Percentiles rank a stretch among this genome's conserved stretches.
These are phyloP conservation scores for Syngnathus floridae DNA, from an alignment of 2,113 vertebrate genomes.

Conservation along the genomic window DNA sequence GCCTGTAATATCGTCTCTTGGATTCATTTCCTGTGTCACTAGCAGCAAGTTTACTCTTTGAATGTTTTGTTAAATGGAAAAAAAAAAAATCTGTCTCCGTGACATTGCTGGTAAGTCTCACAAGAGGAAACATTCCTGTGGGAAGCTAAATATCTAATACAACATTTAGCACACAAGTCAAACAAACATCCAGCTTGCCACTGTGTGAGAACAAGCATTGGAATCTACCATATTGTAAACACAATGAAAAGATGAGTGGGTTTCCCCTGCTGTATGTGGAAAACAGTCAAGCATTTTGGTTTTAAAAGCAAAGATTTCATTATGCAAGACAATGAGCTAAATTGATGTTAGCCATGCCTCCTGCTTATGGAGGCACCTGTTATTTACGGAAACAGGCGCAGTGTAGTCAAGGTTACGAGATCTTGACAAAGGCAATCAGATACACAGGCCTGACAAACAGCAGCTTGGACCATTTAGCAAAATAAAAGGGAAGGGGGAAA, in stretches of 20 bases:
- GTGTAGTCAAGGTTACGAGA: constrained; percentile 31
- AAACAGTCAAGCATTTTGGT: constrained; percentile 2
- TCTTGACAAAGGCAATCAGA: constrained; percentile 51
- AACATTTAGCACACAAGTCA: constrained; percentile 34
- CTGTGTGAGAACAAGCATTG: constrained; percentile 25
- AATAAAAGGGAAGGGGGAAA: neutral
- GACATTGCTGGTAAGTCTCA: constrained; percentile 13
- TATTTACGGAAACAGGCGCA: constrained; percentile 54
- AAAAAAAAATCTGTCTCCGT: constrained; percentile 10
- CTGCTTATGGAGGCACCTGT: constrained; percentile 58
- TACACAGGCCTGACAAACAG: constrained; percentile 33
- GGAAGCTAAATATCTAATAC: constrained; percentile 39
- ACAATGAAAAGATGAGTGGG: constrained; percentile 1
- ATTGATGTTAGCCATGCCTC: constrained; percentile 12
- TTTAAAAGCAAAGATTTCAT: constrained; percentile 27
- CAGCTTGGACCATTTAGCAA: neutral
- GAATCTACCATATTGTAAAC: constrained; percentile 20
- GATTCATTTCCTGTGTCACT: constrained; percentile 33
- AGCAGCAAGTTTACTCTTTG: constrained; percentile 6
- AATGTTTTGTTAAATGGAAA: constrained; percentile 26
- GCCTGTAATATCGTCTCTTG: too few species aligned
- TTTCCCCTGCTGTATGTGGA: constrained; percentile 10
- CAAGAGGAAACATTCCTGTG: constrained; percentile 40
- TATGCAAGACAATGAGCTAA: constrained; percentile 40
- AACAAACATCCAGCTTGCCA: constrained; percentile 15